Base-by-base conservation (phyloP, 35 echinoderm and acorn worm species). In the Stichopus chloronotus region DNA sequence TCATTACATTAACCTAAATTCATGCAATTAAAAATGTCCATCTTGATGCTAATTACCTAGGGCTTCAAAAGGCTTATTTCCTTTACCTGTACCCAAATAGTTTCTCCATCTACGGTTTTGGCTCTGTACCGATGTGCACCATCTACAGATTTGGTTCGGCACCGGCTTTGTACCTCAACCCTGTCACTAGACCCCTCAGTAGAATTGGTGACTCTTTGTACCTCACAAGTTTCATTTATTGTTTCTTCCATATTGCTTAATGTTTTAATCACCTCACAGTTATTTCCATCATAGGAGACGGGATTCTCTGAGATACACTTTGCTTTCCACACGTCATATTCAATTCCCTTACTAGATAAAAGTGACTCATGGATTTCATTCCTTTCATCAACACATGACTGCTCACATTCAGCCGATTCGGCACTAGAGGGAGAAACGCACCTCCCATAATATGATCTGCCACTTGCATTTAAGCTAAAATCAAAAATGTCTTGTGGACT, bases 61-160 rank as follows among this genome's bases (percentile, higher is more conserved):
- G 7, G 19, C 69, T 20, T 43, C 13, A 74, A 20, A 20, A 74
- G 71, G 55, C 24, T 24, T 19, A 89, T 21, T n/a, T 89, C 87
- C 52, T 89, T 59, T 43, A 89, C 87, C 87, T 89, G 87, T 13
- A 89, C 60, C 87, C 87, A 89, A 4, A 89, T 7, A 5, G 87
- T 21, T 71, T 89, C 87, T 10, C 87, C 87, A 3, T 89, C 87
- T 19, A 71, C 87, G 6, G 87, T 89, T 5, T n/a, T 72, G 17
- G 71, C 87, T 6, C 87, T 17, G 59, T 25, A 89, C 16, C 30
- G 30, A 43, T 0, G 30, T 43, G 3, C 87, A n/a, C 87, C 87
- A 3, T 89, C 87, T 19, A 71, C 87, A 10, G 87, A 71, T 5
- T n/a, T 89, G 17, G 71, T 61, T 6, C 87, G 21, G 59, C 6